Evolutionary conservation across 2,888 invertebrate species (phyloP), one percentile per base, ranked within the genome.

Genomic region (Eustalomyia histrio): DNA sequence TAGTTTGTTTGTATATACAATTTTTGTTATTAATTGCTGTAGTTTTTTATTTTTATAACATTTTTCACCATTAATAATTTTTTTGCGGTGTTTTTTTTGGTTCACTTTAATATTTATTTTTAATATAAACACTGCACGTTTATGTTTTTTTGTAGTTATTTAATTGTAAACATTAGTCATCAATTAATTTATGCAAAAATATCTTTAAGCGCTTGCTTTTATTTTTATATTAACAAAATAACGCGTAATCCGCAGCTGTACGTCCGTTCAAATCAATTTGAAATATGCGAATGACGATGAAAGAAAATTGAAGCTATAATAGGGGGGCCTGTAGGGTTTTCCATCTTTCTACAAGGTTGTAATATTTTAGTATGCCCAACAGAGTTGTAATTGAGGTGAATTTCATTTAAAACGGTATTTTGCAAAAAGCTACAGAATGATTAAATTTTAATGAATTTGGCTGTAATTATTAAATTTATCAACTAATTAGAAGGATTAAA

Each of bases 241-340:
- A 65, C 61, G 50, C 74, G 65, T 57, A 12, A 7, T 21, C 1
- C 29, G 10, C 18, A 5, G 17, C 18, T n/a, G 18, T 55, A 74
- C 76, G 43, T 65, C 81, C 57, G 74, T 21, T 58, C 61, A 18
- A 65, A 21, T 33, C 74, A 63, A 78, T 58, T 71, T 71, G 1
- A 81, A 75, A 74, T 67, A 67, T 67, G 61, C 74, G 81, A 81
- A 78, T 81, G 74, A 67, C 17, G 17, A 17, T 17, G 68, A 47
- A 76, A 76, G 53, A 53, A 60, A 29, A 63, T 1, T 8, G 33
- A 24, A 55, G 65, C 55, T 74, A n/a, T n/a, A 52, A 64, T 6
- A 39, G 55, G 17, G 53, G 60, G 60, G 39, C 61, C 61, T n/a
- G 60, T 9, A 17, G 5, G 24, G 2, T 3, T 24, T 24, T 2